Evolutionary conservation across 1,140 invertebrate species (phyloP), one percentile per base, ranked within the genome.

Genomic region (Saccostrea cuccullata): DNA sequence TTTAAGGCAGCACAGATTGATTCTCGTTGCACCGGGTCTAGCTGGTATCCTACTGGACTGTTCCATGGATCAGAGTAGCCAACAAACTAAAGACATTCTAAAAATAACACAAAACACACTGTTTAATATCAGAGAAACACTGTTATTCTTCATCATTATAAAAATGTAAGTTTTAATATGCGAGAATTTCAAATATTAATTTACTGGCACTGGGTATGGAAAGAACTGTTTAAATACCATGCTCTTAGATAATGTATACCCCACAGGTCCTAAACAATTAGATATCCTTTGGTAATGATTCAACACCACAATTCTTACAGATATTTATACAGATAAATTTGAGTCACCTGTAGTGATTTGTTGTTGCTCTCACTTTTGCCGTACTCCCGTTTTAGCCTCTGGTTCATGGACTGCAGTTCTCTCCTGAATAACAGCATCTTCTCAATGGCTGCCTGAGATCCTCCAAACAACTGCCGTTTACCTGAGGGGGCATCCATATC

Each of bases 11-110:
- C 97, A 96, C 98, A 99, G 88, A 99, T 98, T 77, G 97, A 97
- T 96, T 99, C 98, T 93, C 98, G 96, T 94, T 99, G 97, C 89
- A 97, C 96, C 15, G 98, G 97, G 95, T 99, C 97, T 91, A 99
- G 96, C 94, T 99, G 98, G 97, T 98, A 98, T 40, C 98, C 98
- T 82, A 99, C 97, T 36, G 98, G 98, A 95, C 98, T 99, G 92
- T 97, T 97, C 98, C 98, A 99, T 12, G 99, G 99, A 96, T 99
- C 99, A 91, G 98, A 97, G 96, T 99, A 99, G 99, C 98, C 92
- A 99, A 96, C 92, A 99, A 96, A 96, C 98, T 99, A 96, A 99
- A 99, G 92, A 98, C 98, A 96, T 99, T 98, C 97, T 99, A 96
- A 77, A 96, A 95, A 8, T 60, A 20, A 82, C 15, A 47, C 15